Evolutionary conservation across 2,888 invertebrate species (phyloP).

Genomic region (Orchesella flavescens): DNA sequence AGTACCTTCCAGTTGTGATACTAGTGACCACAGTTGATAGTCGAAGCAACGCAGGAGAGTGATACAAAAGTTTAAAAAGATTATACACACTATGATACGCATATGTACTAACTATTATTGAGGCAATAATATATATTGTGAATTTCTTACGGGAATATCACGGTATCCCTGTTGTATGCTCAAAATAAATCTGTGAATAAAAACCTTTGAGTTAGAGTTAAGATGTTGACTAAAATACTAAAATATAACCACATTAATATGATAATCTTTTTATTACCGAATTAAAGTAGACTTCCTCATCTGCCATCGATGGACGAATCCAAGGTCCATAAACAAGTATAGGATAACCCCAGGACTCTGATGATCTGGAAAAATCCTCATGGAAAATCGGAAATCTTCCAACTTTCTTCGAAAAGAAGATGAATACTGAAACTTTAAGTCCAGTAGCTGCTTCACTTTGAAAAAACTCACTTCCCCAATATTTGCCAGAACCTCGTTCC

Average conservation of each 20-base stretch:
- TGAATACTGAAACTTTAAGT: conserved; percentile 47
- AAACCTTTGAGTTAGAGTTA: conserved; percentile 3
- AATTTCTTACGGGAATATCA: conserved; percentile 47
- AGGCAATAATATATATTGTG: too few relatives aligned
- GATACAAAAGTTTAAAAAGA: too few relatives aligned
- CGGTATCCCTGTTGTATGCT: conserved; percentile 60
- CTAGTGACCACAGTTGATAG: too few relatives aligned
- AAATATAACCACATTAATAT: too few relatives aligned
- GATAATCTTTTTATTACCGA: conserved; percentile 6
- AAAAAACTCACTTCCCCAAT: conserved; percentile 47
- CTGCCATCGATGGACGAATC: conserved; percentile 39
- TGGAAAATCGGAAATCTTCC: conserved; percentile 39
- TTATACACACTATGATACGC: too few relatives aligned
- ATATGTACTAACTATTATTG: too few relatives aligned
- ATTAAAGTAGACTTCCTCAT: conserved; percentile 55
- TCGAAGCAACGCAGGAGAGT: too few relatives aligned
- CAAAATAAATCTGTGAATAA: conserved; percentile 46
- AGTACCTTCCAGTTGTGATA: conserved; percentile 63
- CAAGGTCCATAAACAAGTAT: conserved; percentile 56
- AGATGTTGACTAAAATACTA: too few relatives aligned
- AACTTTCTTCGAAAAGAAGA: conserved; percentile 23
- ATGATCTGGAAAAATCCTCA: conserved; percentile 42
- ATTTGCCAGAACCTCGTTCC: conserved; percentile 51
- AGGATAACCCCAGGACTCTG: conserved; percentile 43
- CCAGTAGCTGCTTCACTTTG: conserved; percentile 52